Base-by-base conservation (phyloP, 2,888 invertebrate genomes). In the Epsilonema sp. region DNA sequence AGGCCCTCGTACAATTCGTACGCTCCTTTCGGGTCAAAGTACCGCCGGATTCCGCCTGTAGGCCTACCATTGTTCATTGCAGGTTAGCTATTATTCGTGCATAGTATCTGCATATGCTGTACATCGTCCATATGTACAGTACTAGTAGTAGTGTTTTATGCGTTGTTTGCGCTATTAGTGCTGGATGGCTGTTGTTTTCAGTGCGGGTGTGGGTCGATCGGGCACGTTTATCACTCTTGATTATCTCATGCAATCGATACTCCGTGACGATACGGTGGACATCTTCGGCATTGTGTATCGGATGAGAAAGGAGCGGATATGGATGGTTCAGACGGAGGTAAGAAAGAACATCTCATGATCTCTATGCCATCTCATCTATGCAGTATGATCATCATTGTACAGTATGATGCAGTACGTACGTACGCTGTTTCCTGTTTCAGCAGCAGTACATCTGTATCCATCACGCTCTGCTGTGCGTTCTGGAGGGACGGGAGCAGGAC, bases 361-460 rank as follows among this genome's bases (percentile, higher is more conserved):
- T n/a, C n/a, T n/a, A n/a, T n/a, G n/a, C n/a, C n/a, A n/a, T n/a
- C n/a, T n/a, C n/a, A n/a, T n/a, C n/a, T n/a, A n/a, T n/a, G n/a
- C n/a, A n/a, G n/a, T n/a, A n/a, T n/a, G n/a, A n/a, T n/a, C n/a
- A n/a, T n/a, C n/a, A n/a, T n/a, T n/a, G n/a, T n/a, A n/a, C n/a
- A n/a, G n/a, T n/a, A n/a, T n/a, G n/a, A n/a, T n/a, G n/a, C n/a
- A n/a, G n/a, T n/a, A n/a, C n/a, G n/a, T n/a, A n/a, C n/a, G n/a
- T n/a, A n/a, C n/a, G n/a, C n/a, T n/a, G n/a, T n/a, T n/a, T n/a
- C n/a, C n/a, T n/a, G n/a, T 62, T 45, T n/a, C 63, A 94, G 75
- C 90, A 90, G 73, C 94, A 97, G 71, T 97, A 94, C 71, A 92
- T 94, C 67, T 94, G 92, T 71, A 86, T 94, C 58, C 90, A 97